Percentiles rank a stretch among this genome's conserved stretches.
phyloP scores from a whole-genome alignment of 23 tunicate genomes.

The Phallusia fumigata region DNA sequence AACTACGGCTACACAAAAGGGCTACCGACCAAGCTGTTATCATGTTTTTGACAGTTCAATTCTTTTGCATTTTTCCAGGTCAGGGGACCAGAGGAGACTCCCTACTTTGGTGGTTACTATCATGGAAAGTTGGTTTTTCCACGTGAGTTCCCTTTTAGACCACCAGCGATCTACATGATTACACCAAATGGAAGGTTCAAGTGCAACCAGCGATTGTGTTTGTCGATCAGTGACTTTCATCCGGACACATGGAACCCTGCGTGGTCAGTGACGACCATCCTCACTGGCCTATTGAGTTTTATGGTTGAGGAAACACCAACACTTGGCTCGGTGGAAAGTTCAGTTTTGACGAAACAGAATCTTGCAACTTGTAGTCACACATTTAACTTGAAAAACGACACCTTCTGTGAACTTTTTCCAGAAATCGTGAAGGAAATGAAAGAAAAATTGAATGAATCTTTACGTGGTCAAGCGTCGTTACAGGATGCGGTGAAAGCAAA shows the following conservation, averaged over 20 bases:
- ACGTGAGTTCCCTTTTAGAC: conserved; percentile 89
- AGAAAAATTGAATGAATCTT: background rate
- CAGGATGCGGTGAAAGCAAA: background rate
- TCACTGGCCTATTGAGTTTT: conserved; percentile 91
- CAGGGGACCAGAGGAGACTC: conserved; percentile 87
- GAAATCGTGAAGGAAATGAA: conserved; percentile 63
- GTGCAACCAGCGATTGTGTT: conserved; percentile 78
- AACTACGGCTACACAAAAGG: too few species aligned
- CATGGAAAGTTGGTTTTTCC: conserved; percentile 96
- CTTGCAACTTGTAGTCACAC: conserved; percentile 59
- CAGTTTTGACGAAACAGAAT: conserved; percentile 41
- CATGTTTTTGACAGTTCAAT: background rate
- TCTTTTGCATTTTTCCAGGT: conserved; percentile 40
- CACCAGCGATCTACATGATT: conserved; percentile 90
- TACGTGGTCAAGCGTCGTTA: background rate
- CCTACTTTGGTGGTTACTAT: conserved; percentile 81
- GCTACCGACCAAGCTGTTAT: too few species aligned
- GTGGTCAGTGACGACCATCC: conserved; percentile 94
- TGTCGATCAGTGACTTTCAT: conserved; percentile 94
- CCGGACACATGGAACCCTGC: conserved; percentile 99
- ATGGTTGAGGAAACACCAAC: conserved; percentile 98
- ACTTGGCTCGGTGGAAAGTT: conserved; percentile 85
- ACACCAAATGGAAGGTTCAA: conserved; percentile 94
- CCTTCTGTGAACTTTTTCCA: conserved; percentile 93
- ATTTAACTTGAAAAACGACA: conserved; percentile 70